Evolutionary conservation across 2,888 invertebrate genomes (phyloP).

Genomic region (Zhengitettix transpicula): DNA sequence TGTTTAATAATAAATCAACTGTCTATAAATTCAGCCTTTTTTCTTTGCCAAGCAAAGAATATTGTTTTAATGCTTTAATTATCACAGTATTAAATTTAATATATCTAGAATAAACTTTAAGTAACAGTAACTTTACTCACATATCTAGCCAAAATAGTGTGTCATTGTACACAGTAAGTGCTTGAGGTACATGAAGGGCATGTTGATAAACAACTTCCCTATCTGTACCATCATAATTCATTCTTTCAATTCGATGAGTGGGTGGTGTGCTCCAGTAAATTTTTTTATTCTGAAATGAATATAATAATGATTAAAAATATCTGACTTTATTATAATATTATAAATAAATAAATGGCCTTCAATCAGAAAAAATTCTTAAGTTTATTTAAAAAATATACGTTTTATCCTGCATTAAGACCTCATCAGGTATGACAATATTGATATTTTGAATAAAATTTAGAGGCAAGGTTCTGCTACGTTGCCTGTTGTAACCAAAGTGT

Average conservation of each 20-base stretch:
- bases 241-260: conserved; percentile 51
- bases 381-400: too few relatives aligned
- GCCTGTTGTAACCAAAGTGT: too few relatives aligned
- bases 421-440: too few relatives aligned
- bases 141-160: conserved; percentile 65
- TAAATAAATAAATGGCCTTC: too few relatives aligned
- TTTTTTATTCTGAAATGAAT: conserved; percentile 28
- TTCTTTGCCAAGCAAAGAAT: not conserved
- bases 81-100: not conserved
- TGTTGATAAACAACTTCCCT: conserved; percentile 33
- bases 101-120: not conserved
- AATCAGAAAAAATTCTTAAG: too few relatives aligned
- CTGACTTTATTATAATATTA: not conserved
- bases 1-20: too few relatives aligned
- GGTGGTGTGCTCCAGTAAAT: conserved; percentile 70
- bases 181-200: conserved; percentile 39
- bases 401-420: too few relatives aligned
- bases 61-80: not conserved
- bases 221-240: conserved; percentile 48
- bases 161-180: conserved; percentile 44
- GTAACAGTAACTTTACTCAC: conserved; percentile 28
- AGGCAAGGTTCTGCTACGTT: too few relatives aligned
- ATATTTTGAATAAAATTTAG: too few relatives aligned
- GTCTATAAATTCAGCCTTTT: too few relatives aligned
- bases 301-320: not conserved